phyloP scores from a whole-genome alignment of 1,140 invertebrate genomes.

The Lethocerus indicus region DNA sequence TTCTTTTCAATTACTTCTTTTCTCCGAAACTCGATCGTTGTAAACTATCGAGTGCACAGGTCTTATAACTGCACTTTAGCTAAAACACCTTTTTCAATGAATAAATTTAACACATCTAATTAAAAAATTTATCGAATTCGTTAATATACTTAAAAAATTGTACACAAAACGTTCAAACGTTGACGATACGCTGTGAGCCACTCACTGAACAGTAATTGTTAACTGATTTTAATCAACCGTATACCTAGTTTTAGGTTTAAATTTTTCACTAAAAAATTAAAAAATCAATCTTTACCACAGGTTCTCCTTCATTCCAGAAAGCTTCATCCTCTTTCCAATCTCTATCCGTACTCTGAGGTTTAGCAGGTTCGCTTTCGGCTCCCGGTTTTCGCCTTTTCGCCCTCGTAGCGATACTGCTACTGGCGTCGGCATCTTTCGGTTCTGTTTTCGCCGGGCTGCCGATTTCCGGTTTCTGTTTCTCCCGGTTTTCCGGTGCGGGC shows the following conservation, averaged over 20 bases:
- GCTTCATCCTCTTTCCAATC: constrained; percentile 11
- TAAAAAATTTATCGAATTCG: too few relatives aligned
- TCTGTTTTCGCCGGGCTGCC: not conserved
- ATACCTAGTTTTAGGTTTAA: not conserved
- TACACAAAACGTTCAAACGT: not conserved
- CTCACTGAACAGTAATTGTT: not conserved
- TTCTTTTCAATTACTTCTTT: too few relatives aligned
- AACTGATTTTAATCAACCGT: not conserved
- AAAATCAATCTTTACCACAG: not conserved
- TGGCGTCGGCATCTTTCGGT: not conserved
- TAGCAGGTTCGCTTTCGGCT: not conserved
- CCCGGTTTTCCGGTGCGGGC: not conserved
- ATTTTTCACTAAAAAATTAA: not conserved
- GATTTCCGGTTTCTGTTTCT: not conserved
- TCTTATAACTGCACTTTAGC: too few relatives aligned
- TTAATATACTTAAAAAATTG: not conserved
- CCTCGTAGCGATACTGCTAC: too few relatives aligned
- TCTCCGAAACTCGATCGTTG: too few relatives aligned
- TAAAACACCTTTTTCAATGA: too few relatives aligned
- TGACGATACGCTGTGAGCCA: not conserved
- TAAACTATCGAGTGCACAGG: too few relatives aligned
- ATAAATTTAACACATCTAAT: too few relatives aligned
- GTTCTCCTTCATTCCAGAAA: constrained; percentile 6
- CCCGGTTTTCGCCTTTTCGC: not conserved
- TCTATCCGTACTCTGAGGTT: not conserved